Conservation (phyloP, 1,140 invertebrate species). For the Aleiodes sp. region DNA sequence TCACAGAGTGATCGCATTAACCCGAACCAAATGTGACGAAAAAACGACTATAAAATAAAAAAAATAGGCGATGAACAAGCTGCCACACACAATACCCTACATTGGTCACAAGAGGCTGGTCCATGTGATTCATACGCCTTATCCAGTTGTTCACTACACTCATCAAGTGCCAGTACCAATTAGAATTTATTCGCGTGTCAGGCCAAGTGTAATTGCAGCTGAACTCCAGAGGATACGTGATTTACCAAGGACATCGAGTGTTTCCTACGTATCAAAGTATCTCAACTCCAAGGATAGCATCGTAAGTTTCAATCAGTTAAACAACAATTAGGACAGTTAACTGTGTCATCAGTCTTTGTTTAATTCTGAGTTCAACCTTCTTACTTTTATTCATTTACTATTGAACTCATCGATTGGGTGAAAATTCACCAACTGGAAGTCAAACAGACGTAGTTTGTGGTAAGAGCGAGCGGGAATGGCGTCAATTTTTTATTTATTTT, state of each 20-base stretch:
- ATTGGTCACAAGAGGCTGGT: conserved; percentile 74
- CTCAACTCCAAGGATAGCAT: conserved; percentile 77
- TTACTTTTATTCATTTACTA: no score
- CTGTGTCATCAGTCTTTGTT: not conserved
- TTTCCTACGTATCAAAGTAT: conserved; percentile 77
- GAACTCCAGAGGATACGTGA: conserved; percentile 78
- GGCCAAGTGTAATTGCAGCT: conserved; percentile 75
- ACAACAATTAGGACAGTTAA: not conserved
- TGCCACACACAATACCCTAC: conserved; percentile 67
- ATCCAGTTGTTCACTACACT: conserved; percentile 53
- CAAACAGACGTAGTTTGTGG: no score
- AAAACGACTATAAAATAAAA: conserved; percentile 9
- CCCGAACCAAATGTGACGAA: no score
- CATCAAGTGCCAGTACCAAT: conserved; percentile 55
- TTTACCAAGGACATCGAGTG: conserved; percentile 69
- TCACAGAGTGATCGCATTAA: no score
- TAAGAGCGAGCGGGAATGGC: no score
- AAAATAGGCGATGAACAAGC: conserved; percentile 48
- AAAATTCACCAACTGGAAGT: no score
- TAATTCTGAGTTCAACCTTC: no score
- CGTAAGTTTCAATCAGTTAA: conserved; percentile 67
- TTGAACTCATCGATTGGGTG: no score
- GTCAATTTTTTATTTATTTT: no score
- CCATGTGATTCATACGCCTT: conserved; percentile 57
- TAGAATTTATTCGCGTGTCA: conserved; percentile 69